A percentile compares a stretch with the other conserved stretches of the same genome.
These are phyloP conservation scores for Sphinx pinastri DNA, from an alignment of 2,888 invertebrate genomes.

Conservation along the genomic window DNA sequence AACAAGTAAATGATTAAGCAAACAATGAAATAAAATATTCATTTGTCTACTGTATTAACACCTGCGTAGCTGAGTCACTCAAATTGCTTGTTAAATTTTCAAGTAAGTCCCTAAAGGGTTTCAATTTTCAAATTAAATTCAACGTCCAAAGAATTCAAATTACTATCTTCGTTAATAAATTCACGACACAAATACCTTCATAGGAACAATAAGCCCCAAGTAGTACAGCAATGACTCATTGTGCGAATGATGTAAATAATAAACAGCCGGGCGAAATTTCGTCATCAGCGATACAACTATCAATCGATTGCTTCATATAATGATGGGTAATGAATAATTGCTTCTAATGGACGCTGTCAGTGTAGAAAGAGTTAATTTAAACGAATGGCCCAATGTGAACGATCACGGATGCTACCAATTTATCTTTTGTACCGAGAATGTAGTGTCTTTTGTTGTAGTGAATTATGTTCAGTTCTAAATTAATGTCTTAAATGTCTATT, in stretches of 20 bases:
- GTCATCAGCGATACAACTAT: conserved; percentile 13
- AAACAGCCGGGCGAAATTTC: conserved; percentile 14
- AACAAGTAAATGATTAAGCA: background rate
- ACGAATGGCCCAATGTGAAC: conserved; percentile 50
- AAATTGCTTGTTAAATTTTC: background rate
- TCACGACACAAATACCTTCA: background rate
- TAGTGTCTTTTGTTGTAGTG: conserved; percentile 13
- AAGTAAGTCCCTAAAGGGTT: background rate
- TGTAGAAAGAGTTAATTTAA: conserved; percentile 53
- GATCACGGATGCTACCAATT: conserved; percentile 65
- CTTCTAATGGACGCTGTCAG: conserved; percentile 54
- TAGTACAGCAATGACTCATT: conserved; percentile 14
- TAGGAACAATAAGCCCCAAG: background rate
- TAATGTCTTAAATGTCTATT: background rate
- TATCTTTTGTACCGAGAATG: conserved; percentile 41
- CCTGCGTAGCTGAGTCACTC: conserved; percentile 11
- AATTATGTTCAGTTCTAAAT: background rate
- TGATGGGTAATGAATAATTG: conserved; percentile 50
- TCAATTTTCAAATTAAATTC: conserved; percentile 4
- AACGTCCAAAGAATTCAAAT: background rate
- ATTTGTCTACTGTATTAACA: background rate
- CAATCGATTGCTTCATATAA: conserved; percentile 23
- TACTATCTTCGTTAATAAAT: conserved; percentile 10
- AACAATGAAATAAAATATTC: background rate
- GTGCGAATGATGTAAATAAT: conserved; percentile 19